phyloP scores from a whole-genome alignment of 2,797 vertebrate genomes.

The Cossypha polioptera region DNA sequence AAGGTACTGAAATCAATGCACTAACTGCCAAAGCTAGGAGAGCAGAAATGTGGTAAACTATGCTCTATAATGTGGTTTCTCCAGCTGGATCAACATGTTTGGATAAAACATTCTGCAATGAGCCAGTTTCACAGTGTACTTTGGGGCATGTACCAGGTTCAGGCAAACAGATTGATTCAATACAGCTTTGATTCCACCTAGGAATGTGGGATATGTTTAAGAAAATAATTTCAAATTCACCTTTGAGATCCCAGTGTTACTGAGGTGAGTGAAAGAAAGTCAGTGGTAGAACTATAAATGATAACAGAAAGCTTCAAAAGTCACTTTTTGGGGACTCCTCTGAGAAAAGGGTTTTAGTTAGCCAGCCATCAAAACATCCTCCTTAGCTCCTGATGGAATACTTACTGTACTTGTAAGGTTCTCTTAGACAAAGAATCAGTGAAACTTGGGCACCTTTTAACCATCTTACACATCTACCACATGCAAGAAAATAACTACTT shows the following conservation, averaged over 20 bases:
- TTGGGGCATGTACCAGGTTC: background rate
- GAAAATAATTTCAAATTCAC: background rate
- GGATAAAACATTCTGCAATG: background rate
- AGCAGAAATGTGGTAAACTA: background rate
- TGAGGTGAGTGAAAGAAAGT: background rate
- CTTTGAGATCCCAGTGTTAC: background rate
- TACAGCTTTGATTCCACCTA: background rate
- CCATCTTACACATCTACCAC: background rate
- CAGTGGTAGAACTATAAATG: background rate
- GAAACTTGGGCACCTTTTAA: background rate
- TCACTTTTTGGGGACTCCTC: background rate
- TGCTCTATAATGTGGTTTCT: background rate
- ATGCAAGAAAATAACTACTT: background rate
- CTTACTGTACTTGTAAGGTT: background rate
- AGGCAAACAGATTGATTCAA: background rate
- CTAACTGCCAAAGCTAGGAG: background rate
- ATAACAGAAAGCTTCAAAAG: background rate
- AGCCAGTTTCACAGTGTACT: background rate
- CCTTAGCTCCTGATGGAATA: background rate
- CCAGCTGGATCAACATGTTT: background rate
- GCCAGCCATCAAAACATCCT: background rate
- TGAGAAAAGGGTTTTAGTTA: background rate
- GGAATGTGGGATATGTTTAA: background rate
- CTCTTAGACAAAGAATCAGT: background rate
- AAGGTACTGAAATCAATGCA: background rate